Conservation (phyloP, 2,113 vertebrate genomes). For the Orcinus orca region DNA sequence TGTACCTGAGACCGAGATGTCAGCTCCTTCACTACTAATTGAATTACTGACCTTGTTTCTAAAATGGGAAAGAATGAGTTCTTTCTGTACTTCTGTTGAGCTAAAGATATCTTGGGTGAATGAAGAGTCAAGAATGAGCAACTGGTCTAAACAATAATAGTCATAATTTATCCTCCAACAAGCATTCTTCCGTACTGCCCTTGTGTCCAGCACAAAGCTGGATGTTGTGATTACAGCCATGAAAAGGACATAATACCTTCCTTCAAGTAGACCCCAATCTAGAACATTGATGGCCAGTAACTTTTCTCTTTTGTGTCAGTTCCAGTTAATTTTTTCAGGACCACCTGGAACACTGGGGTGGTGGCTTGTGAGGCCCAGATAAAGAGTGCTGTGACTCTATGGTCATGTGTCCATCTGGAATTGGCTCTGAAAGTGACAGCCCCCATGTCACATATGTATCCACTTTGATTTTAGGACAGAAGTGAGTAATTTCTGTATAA, state of each 20-base stretch:
- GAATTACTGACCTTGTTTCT: not conserved
- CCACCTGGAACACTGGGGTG: not conserved
- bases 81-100: not conserved
- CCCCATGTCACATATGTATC: rapidly evolving
- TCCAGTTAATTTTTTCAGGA: not conserved
- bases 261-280: not conserved
- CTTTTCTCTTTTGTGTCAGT: not conserved
- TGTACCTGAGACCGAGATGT: not conserved
- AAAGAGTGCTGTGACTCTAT: not conserved
- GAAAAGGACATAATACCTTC: not conserved
- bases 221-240: not conserved
- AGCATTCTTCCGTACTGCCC: not conserved
- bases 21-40: not conserved
- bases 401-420: not conserved
- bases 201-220: not conserved
- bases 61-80: not conserved
- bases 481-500: not conserved
- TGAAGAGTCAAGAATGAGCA: not conserved
- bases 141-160: not conserved
- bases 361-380: not conserved
- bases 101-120: not conserved
- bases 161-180: not conserved
- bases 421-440: not conserved
- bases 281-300: not conserved
- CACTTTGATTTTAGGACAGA: not conserved